Base-by-base conservation (phyloP, 2,797 vertebrate species). In the Tolypeutes matacus region DNA sequence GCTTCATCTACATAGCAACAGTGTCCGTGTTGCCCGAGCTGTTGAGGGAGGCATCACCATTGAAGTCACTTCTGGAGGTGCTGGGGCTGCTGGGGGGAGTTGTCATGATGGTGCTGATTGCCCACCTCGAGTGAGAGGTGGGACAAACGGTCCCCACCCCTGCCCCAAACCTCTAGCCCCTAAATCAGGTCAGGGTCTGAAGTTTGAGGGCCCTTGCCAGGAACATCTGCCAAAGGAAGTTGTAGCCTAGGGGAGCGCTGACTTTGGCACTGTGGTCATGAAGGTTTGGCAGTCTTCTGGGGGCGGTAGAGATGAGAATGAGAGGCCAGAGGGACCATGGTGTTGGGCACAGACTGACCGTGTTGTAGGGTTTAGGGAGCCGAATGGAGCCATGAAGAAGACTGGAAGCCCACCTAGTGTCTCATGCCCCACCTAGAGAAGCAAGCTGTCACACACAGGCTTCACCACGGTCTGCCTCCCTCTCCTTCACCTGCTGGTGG, bases 71-170 rank as follows among this genome's bases (percentile, higher is more conserved):
- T n/a, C 96, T 99, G 98, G 99, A 99, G 98, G 98, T 99, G 4
- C 96, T 99, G 36, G 99, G 99, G 1, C 97, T 99, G 94, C 97
- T 99, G 82, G 98, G 99, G 0, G 99, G 99, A 0, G 99, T 99
- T 0, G 97, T 98, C 94, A 99, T 99, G 99, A 99, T 99, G 99
- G 99, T 99, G 60, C 97, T 99, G 96, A 99, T 99, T n/a, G 99
- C 99, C 0, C 99, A 99, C 97, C 99, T 99, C 0, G 99, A 99
- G 98, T 99, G 98, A 99, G 96, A 49, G 20, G 58, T 89, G 23
- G 27, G 49, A 46, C 53, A 65, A 77, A 46, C 29, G 7, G 23
- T 31, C 92, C 58, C 94, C 31, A 62, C 58, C 62, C 53, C 42
- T 86, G 31, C 75, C 90, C 87, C 72, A 86, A 53, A 76, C 46